These are phyloP conservation scores for Nasonia oneida DNA, from an alignment of 2,888 invertebrate species.

Conservation along the genomic window DNA sequence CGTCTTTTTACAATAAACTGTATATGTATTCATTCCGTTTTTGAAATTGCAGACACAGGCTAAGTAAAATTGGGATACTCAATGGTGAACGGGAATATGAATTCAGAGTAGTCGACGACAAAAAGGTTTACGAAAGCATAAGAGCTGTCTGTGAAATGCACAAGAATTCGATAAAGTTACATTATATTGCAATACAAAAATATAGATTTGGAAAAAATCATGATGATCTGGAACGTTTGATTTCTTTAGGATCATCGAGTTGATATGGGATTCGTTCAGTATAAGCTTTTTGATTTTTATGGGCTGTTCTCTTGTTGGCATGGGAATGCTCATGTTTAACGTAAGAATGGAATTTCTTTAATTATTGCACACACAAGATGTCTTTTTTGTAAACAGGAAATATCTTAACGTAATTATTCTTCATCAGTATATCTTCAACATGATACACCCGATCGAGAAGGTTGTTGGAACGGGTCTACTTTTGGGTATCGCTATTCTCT, in stretches of 20 bases:
- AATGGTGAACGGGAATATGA: neutral
- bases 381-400: neutral
- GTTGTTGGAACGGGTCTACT: neutral
- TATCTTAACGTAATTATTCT: neutral
- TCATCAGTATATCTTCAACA: neutral
- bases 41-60: neutral
- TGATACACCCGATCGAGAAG: neutral
- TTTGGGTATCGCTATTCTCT: neutral
- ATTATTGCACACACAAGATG: neutral
- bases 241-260: neutral
- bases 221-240: neutral
- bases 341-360: neutral
- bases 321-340: neutral
- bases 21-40: too few relatives aligned
- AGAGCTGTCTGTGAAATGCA: neutral
- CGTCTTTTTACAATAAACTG: too few relatives aligned
- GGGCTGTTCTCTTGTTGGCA: neutral
- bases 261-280: neutral
- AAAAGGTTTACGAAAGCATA: neutral
- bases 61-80: neutral
- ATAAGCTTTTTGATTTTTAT: neutral
- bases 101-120: neutral
- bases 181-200: neutral
- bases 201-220: neutral
- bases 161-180: neutral